Evolutionary conservation across 2,113 vertebrate species (phyloP), one percentile per base, ranked within the genome.

Genomic region (Esox niger): DNA sequence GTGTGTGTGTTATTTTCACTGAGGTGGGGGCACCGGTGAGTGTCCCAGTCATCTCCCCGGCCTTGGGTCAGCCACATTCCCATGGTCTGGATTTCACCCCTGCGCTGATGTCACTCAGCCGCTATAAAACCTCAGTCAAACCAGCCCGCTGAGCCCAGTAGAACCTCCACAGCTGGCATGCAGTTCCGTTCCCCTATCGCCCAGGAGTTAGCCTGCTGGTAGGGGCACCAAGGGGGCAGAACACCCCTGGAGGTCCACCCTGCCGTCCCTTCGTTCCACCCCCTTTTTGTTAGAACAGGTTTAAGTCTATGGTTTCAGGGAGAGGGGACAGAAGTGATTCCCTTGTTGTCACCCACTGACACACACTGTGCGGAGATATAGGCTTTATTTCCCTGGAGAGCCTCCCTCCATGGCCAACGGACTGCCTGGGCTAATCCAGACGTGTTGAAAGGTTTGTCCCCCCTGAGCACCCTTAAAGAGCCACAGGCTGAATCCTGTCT

Each of bases 381-480:
- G 38, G 38, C 11, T 43, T 43, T 43, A 43, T 43, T 43, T 43
- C 38, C 17, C 38, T 43, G 13, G 38, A 43, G 38, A 43, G 38
- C 13, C 13, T 4, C 38, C 38, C 17, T 43, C 17, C 38, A 43
- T 15, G 17, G 38, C 38, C 38, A 15, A 15, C 38, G 38, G 38
- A 10, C 38, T 43, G 38, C 38, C 13, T 4, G 17, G 38, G 15
- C 74, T 80, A 78, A 90, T 90, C 81, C 82, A 82, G 81, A 84
- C 68, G 80, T 88, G 84, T 79, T 78, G 74, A 89, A 78, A 81
- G 74, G 78, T 76, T 62, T 62, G 47, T 59, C 68, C 74, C 72
- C 75, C 78, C 68, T 58, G 75, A 76, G 78, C 69, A 68, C 6
- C 62, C 30, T 57, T 62, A 64, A 62, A 62, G 46, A 66, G 47